Evolutionary conservation across 2,888 invertebrate genomes (phyloP), one percentile per base, ranked within the genome.

Genomic region (Philopedon plagiatum): DNA sequence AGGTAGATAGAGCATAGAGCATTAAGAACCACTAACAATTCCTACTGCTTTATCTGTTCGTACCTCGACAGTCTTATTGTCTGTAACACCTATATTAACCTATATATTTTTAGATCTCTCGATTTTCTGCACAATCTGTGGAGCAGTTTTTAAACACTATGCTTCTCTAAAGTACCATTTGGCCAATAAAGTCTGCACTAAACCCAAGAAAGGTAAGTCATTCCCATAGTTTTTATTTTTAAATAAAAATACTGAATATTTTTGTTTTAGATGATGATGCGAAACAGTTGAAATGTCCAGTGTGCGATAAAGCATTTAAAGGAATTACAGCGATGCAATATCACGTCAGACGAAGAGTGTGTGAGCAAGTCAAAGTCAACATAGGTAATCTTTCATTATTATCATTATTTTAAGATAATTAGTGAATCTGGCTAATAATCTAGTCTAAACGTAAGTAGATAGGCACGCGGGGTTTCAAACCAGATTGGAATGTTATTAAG

Each of bases 121-220:
- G 8, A 73, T 69, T 19, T 64, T 37, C 37, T 74, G 73, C 41
- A 39, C 29, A 7, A 69, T 70, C n/a, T 74, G 73, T 49, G 66
- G 70, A 34, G 73, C 69, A 7, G 70, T 66, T 21, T 74, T 74
- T 51, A 69, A 70, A 39, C 73, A 74, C 46, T 7, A 66, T 7
- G 70, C 73, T 2, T 74, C 73, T 15, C 51, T 74, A 19, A 74
- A 66, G 39, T 74, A 74, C 46, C 73, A 74, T 41, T 15, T 74
- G 21, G 13, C 54, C n/a, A 69, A 74, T 41, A 70, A 66, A 15
- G 73, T 74, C 3, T 74, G 73, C 49, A 66, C 66, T n/a, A 74
- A 74, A 21, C 70, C 65, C 2, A 74, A 70, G 21, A 74, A 66
- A 70, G 73, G 70, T 70, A 62, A 37, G n/a, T 26, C 5, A 49